Evolutionary conservation across 1,140 invertebrate genomes (phyloP).

Genomic region (Cataglyphis hispanica): DNA sequence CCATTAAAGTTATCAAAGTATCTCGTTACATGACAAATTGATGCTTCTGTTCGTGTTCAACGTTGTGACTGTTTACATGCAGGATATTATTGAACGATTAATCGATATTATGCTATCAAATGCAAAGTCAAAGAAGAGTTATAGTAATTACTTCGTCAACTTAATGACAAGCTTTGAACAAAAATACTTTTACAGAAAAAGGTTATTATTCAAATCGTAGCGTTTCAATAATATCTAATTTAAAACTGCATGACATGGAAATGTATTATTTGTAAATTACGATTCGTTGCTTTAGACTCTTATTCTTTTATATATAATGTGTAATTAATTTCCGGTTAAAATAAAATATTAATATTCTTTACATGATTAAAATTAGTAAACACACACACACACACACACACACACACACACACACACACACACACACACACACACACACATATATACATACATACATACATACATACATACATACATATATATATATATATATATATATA

Average conservation of each 20-base stretch:
- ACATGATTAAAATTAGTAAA: too few species aligned
- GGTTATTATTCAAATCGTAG: too few species aligned
- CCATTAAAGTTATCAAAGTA: constrained; percentile 84
- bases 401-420: too few species aligned
- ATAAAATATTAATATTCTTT: background rate
- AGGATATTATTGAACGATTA: constrained; percentile 76
- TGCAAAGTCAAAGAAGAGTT: constrained; percentile 36
- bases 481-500: too few species aligned
- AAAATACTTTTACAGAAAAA: background rate
- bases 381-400: too few species aligned
- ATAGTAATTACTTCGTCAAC: constrained; percentile 9
- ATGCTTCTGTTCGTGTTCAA: constrained; percentile 61
- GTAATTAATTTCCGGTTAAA: background rate
- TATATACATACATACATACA: too few species aligned
- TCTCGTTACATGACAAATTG: constrained; percentile 79
- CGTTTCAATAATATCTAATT: background rate
- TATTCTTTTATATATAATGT: background rate
- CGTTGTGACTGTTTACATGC: constrained; percentile 70
- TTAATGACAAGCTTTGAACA: background rate
- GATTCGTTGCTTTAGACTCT: background rate
- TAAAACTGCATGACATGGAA: background rate
- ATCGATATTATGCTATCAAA: constrained; percentile 74
- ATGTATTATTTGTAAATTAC: background rate
- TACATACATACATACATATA: too few species aligned
- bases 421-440: too few species aligned